A percentile compares a stretch with the other conserved stretches of the same genome.
phyloP scores from a whole-genome alignment of 2,888 invertebrate genomes.

The Buathra laborator region DNA sequence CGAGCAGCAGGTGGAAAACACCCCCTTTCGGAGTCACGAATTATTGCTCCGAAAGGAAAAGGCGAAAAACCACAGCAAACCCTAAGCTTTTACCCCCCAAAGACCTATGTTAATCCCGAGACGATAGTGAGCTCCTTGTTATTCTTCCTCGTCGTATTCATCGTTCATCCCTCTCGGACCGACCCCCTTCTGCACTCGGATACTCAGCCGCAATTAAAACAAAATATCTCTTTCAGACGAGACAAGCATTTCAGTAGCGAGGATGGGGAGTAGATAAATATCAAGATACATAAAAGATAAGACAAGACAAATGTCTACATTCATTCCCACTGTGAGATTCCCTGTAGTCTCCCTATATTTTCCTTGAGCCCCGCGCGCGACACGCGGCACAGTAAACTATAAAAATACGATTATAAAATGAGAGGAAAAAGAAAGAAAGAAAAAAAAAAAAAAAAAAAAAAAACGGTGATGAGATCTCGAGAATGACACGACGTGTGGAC shows the following conservation, averaged over 20 bases:
- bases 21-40: background rate
- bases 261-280: constrained; percentile 5
- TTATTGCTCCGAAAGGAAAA: constrained; percentile 14
- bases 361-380: background rate
- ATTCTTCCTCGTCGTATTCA: constrained; percentile 30
- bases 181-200: background rate
- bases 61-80: constrained; percentile 35
- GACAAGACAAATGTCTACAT: constrained; percentile 44
- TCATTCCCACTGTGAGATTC: constrained; percentile 1
- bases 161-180: constrained; percentile 17
- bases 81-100: background rate
- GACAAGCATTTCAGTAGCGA: constrained; percentile 3
- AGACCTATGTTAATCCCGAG: constrained; percentile 38
- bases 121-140: constrained; percentile 1
- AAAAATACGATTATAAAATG: constrained; percentile 7
- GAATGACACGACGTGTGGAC: constrained; percentile 10
- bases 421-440: constrained; percentile 2
- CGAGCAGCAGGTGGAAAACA: constrained; percentile 24
- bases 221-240: constrained; percentile 14
- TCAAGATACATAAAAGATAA: background rate
- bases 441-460: constrained; percentile 8
- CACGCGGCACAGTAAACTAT: constrained; percentile 16
- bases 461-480: constrained; percentile 7
- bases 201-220: constrained; percentile 42
- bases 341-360: background rate